Evolutionary conservation across 1,140 invertebrate genomes (phyloP).

Genomic region (Zaprionus gabonicus): DNA sequence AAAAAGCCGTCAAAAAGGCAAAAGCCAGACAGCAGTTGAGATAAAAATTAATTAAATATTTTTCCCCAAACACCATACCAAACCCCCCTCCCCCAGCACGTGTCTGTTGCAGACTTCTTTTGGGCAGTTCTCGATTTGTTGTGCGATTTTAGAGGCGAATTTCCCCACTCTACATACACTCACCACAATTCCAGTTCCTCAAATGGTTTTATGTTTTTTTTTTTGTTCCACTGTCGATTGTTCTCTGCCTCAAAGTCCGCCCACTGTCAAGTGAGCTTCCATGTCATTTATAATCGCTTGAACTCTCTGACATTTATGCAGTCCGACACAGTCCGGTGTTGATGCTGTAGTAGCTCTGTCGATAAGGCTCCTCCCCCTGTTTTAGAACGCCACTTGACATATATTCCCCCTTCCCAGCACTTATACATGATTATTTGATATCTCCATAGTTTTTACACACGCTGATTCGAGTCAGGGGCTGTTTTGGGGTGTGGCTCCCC

Average conservation of each 20-base stretch:
- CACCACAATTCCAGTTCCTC: neutral
- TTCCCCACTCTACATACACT: neutral
- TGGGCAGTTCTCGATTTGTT: neutral
- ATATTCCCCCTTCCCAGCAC: slow-evolving; percentile 44
- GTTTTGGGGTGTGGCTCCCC: slow-evolving; percentile 8
- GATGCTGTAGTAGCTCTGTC: slow-evolving; percentile 18
- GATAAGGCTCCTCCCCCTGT: slow-evolving; percentile 37
- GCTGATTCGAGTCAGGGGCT: neutral
- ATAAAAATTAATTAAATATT: slow-evolving; percentile 75
- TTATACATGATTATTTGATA: slow-evolving; percentile 68
- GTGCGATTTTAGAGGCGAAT: neutral
- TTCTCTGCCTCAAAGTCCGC: slow-evolving; percentile 35
- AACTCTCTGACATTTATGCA: slow-evolving; percentile 79
- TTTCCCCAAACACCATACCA: neutral
- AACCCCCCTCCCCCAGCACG: too few relatives aligned
- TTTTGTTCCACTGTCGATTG: slow-evolving; percentile 7
- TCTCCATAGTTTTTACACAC: slow-evolving; percentile 64
- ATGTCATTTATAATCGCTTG: slow-evolving; percentile 70
- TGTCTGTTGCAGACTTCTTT: slow-evolving; percentile 20
- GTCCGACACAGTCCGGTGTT: slow-evolving; percentile 46
- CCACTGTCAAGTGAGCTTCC: slow-evolving; percentile 36
- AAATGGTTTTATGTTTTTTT: neutral
- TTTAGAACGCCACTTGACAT: slow-evolving; percentile 41
- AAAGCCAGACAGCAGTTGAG: slow-evolving; percentile 43
- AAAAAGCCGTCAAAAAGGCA: slow-evolving; percentile 55